These are phyloP conservation scores for Ptychobarbus kaznakovi DNA, from an alignment of 2,797 vertebrate species.

Conservation along the genomic window DNA sequence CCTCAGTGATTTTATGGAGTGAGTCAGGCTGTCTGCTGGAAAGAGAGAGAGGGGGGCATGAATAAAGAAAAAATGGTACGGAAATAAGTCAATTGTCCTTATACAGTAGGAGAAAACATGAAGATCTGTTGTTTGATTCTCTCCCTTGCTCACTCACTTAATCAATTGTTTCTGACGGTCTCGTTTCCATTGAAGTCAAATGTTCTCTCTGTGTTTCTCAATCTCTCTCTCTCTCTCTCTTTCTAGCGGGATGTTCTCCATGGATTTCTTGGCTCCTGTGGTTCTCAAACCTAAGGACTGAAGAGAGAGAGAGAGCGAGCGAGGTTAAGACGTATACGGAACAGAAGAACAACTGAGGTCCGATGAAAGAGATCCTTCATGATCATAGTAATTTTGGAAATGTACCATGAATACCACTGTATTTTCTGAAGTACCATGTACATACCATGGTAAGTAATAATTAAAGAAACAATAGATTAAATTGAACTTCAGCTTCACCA, in stretches of 20 bases:
- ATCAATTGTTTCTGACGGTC: conserved; percentile 19
- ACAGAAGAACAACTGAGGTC: neutral
- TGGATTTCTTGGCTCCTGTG: conserved; percentile 16
- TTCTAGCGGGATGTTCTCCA: conserved; percentile 21
- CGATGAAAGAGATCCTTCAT: neutral
- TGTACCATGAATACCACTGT: neutral
- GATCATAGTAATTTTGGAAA: neutral
- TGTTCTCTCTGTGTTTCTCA: neutral
- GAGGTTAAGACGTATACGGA: conserved; percentile 8
- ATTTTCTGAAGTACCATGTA: neutral
- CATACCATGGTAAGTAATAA: neutral
- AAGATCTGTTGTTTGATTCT: conserved; percentile 1
- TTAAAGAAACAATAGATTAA: neutral
- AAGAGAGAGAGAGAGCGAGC: neutral
- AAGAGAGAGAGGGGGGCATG: conserved; percentile 21
- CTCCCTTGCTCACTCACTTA: conserved; percentile 4
- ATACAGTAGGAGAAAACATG: conserved; percentile 39
- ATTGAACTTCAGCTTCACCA: neutral
- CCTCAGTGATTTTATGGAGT: conserved; percentile 55
- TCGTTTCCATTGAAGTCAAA: conserved; percentile 11
- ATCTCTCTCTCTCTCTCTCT: conserved; percentile 5
- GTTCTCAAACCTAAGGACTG: conserved; percentile 1
- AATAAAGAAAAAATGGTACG: neutral
- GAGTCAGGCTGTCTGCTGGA: conserved; percentile 52
- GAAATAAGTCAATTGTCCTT: neutral